phyloP scores from a whole-genome alignment of 2,113 vertebrate species.

The Propithecus coquereli region DNA sequence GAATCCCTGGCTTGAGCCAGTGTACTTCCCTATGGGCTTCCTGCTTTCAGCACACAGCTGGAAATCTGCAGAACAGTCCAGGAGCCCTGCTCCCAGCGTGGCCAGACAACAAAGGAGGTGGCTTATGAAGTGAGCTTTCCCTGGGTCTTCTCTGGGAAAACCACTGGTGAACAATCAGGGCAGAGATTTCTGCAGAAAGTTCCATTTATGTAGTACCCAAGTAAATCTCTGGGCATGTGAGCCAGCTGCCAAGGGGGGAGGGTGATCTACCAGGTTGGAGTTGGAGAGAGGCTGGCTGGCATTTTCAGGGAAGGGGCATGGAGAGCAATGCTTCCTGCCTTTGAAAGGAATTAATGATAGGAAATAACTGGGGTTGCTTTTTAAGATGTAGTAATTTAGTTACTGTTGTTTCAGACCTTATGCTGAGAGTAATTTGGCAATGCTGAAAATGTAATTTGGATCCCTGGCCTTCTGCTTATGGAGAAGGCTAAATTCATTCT shows the following conservation, averaged over 20 bases:
- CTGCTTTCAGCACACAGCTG: conserved; percentile 37
- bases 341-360: conserved; percentile 46
- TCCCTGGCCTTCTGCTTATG: not conserved
- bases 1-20: conserved; percentile 17
- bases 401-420: conserved; percentile 33
- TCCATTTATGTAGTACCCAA: not conserved
- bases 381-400: conserved; percentile 36
- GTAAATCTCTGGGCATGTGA: not conserved
- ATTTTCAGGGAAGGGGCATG: not conserved
- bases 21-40: conserved; percentile 36
- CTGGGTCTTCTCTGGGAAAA: conserved; percentile 13
- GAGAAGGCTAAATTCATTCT: conserved; percentile 16
- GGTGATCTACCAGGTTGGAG: not conserved
- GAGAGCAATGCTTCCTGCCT: not conserved
- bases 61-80: not conserved
- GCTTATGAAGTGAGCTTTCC: not conserved
- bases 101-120: not conserved
- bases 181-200: conserved; percentile 31
- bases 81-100: not conserved
- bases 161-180: not conserved
- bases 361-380: conserved; percentile 45
- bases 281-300: not conserved
- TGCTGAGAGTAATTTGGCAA: not conserved
- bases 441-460: conserved; percentile 21
- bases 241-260: not conserved